Conservation (phyloP, 2,888 invertebrate genomes). For the Rhamnusium bicolor region DNA sequence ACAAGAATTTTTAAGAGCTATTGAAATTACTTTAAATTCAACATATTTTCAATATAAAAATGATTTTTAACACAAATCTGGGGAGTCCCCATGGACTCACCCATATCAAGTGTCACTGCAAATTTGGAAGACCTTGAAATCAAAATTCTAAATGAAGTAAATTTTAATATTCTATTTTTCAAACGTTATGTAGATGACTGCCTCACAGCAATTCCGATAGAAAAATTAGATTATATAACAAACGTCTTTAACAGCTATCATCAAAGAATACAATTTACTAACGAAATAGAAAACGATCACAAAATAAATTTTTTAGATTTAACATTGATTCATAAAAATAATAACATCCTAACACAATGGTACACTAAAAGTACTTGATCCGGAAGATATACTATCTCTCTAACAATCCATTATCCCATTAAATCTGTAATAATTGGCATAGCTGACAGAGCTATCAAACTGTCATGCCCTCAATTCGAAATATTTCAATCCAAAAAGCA, state of each 20-base stretch:
- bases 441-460: not conserved
- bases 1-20: constrained; percentile 13
- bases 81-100: constrained; percentile 16
- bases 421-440: not conserved
- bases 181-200: not conserved
- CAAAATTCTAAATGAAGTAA: not conserved
- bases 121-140: no score
- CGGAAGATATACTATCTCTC: not conserved
- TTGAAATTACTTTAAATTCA: constrained; percentile 16
- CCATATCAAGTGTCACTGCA: constrained; percentile 1
- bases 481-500: not conserved
- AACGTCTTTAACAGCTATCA: no score
- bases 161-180: not conserved
- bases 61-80: constrained; percentile 14
- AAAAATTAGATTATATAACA: no score
- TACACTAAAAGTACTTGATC: not conserved
- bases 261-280: no score
- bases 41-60: constrained; percentile 26
- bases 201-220: no score
- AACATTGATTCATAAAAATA: not conserved
- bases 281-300: no score
- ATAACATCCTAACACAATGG: not conserved
- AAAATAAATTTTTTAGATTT: not conserved
- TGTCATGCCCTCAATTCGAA: not conserved
- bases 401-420: not conserved